These are phyloP conservation scores for Channa maculata DNA, from an alignment of 2,113 vertebrate species.

Conservation along the genomic window DNA sequence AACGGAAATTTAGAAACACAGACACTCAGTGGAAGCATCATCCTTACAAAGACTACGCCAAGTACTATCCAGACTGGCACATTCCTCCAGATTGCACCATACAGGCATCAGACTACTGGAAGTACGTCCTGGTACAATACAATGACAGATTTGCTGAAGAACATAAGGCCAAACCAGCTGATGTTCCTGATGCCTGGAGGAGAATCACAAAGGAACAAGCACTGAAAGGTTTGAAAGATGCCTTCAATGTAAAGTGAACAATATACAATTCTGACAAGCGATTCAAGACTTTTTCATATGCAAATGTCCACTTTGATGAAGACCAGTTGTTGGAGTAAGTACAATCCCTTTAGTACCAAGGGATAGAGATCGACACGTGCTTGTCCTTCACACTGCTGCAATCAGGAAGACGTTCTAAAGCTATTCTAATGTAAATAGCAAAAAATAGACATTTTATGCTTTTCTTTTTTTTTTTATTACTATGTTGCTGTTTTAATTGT, in stretches of 20 bases:
- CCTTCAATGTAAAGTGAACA: constrained; percentile 34
- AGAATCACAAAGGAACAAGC: constrained; percentile 46
- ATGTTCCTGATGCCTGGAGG: constrained; percentile 60
- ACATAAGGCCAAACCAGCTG: constrained; percentile 38
- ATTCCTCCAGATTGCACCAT: constrained; percentile 72
- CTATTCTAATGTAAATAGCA: too few relatives aligned
- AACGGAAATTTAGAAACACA: fast-evolving
- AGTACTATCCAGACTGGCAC: constrained; percentile 72
- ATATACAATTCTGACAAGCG: background rate
- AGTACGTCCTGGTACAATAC: constrained; percentile 64
- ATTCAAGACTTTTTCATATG: too few relatives aligned
- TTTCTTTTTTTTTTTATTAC: too few relatives aligned
- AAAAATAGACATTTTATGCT: too few relatives aligned
- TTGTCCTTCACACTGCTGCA: too few relatives aligned
- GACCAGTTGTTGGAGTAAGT: too few relatives aligned
- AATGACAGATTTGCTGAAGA: constrained; percentile 64
- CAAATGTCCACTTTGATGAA: too few relatives aligned
- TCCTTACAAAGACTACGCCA: constrained; percentile 62
- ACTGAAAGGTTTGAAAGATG: constrained; percentile 42
- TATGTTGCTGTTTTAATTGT: too few relatives aligned
- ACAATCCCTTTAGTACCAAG: too few relatives aligned
- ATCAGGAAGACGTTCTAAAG: too few relatives aligned
- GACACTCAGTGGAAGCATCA: fast-evolving
- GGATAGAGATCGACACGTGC: too few relatives aligned
- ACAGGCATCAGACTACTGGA: constrained; percentile 77